A percentile compares a stretch with the other conserved stretches of the same genome.
Evolutionary conservation across 2,888 invertebrate genomes (phyloP).

Genomic region (Ophion ventricosus): DNA sequence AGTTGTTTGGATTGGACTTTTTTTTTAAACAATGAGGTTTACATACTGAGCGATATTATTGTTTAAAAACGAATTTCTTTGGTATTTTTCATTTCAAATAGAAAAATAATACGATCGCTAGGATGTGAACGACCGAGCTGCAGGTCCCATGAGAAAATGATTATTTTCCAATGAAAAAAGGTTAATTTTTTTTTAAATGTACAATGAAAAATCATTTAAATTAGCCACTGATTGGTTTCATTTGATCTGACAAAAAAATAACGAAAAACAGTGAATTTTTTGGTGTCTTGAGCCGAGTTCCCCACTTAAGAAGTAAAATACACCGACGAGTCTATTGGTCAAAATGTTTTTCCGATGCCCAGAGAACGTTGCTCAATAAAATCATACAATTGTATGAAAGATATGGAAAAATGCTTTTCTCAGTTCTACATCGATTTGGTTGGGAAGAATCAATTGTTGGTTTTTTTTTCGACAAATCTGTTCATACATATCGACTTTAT

Average conservation of each 20-base stretch:
- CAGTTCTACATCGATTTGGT: constrained; percentile 18
- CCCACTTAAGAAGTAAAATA: not conserved
- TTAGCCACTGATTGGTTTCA: not conserved
- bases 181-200: no score
- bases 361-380: not conserved
- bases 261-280: not conserved
- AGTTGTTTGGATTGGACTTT: not conserved
- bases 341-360: not conserved
- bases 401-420: not conserved
- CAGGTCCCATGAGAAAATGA: no score
- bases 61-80: no score
- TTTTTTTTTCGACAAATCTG: constrained; percentile 7
- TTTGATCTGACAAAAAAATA: not conserved
- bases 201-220: not conserved
- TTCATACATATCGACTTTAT: constrained; percentile 31
- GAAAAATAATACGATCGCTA: no score
- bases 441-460: not conserved
- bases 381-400: not conserved
- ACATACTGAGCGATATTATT: not conserved
- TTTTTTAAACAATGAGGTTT: not conserved
- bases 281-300: not conserved
- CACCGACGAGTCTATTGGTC: not conserved
- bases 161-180: no score
- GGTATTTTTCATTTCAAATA: no score
- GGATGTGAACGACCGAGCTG: no score